Conservation (phyloP, 2,888 invertebrate species). For the Drosophila paranaensis region DNA sequence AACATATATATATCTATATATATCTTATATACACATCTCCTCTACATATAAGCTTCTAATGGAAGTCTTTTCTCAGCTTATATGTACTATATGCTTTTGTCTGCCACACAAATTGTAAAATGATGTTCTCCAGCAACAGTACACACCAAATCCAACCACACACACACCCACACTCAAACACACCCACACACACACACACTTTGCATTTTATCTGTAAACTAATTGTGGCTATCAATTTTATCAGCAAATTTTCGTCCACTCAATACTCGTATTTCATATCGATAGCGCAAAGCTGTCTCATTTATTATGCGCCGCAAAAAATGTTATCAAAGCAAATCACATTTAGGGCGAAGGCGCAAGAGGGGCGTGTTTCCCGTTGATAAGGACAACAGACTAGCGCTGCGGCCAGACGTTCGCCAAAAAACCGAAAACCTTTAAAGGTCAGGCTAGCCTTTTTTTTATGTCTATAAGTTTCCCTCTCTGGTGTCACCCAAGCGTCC, state of each 20-base stretch:
- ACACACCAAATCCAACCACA: conserved; percentile 15
- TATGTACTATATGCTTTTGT: background rate
- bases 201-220: conserved; percentile 49
- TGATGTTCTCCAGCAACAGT: conserved; percentile 19
- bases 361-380: conserved; percentile 12
- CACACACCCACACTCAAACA: background rate
- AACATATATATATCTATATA: background rate
- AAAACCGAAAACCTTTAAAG: conserved; percentile 29
- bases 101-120: conserved; percentile 31
- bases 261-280: conserved; percentile 61
- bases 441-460: conserved; percentile 49
- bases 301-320: conserved; percentile 61
- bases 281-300: conserved; percentile 56
- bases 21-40: background rate
- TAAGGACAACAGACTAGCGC: conserved; percentile 7
- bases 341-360: conserved; percentile 1
- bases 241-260: conserved; percentile 44
- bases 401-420: conserved; percentile 32
- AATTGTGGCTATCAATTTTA: conserved; percentile 62
- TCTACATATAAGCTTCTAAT: background rate
- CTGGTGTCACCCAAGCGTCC: background rate
- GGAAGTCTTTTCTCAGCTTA: background rate
- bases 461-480: conserved; percentile 21
- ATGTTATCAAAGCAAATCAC: conserved; percentile 40
- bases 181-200: background rate